Evolutionary conservation across 2,888 invertebrate genomes (phyloP).

Genomic region (Tethea ocularis): DNA sequence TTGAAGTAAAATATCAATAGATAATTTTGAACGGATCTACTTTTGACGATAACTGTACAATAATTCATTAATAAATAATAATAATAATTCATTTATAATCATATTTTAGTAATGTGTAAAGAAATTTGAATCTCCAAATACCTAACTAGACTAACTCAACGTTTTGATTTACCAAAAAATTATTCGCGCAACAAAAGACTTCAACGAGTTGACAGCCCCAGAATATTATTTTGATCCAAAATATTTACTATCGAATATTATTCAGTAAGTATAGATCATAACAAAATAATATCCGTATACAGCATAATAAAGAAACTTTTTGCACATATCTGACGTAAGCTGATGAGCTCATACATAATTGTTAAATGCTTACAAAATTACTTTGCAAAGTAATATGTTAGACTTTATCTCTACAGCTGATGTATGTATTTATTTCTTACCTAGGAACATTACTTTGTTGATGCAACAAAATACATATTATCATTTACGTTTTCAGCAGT

Average conservation of each 20-base stretch:
- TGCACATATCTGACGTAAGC: slow-evolving; percentile 50
- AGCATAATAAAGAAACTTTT: slow-evolving; percentile 34
- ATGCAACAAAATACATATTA: no score
- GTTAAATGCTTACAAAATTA: slow-evolving; percentile 28
- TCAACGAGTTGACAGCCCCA: slow-evolving; percentile 34
- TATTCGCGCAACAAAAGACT: slow-evolving; percentile 33
- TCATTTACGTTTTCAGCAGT: no score
- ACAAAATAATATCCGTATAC: background rate
- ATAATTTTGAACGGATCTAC: no score
- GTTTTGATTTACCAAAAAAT: background rate
- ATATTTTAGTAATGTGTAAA: no score
- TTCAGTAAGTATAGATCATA: background rate
- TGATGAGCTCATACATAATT: slow-evolving; percentile 54
- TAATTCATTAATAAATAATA: no score
- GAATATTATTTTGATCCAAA: background rate
- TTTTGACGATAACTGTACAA: no score
- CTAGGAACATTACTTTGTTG: no score
- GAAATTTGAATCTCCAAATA: no score
- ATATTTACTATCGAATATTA: background rate
- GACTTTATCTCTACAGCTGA: background rate
- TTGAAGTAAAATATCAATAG: no score
- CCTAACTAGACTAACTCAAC: no score
- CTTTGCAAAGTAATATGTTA: slow-evolving; percentile 4
- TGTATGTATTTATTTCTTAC: background rate
- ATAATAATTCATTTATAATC: no score